These are phyloP conservation scores for Sthenelais limicola DNA, from an alignment of 2,888 invertebrate species.

Conservation along the genomic window DNA sequence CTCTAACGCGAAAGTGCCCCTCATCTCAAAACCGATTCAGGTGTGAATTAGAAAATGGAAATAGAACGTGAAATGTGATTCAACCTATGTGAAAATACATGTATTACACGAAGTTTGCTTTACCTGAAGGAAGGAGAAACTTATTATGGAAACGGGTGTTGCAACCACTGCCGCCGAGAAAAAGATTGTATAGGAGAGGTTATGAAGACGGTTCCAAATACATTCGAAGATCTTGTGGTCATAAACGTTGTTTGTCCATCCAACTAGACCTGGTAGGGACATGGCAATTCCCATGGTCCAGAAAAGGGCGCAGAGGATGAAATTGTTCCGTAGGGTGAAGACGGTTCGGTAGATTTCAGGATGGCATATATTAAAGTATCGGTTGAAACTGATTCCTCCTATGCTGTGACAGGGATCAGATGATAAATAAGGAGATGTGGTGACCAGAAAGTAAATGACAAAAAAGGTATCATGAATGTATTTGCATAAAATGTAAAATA, in stretches of 20 bases:
- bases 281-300: constrained; percentile 54
- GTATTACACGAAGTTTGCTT: too few species aligned
- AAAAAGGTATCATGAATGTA: too few species aligned
- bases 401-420: constrained; percentile 47
- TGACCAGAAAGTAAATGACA: too few species aligned
- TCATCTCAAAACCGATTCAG: too few species aligned
- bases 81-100: too few species aligned
- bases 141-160: constrained; percentile 53
- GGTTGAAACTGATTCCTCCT: constrained; percentile 50
- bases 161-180: constrained; percentile 56
- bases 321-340: constrained; percentile 52
- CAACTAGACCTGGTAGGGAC: constrained; percentile 53
- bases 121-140: constrained; percentile 52
- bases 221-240: constrained; percentile 57
- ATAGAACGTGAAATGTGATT: too few species aligned
- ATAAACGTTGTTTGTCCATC: constrained; percentile 56
- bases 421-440: too few species aligned
- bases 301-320: constrained; percentile 51
- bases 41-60: too few species aligned
- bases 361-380: constrained; percentile 48
- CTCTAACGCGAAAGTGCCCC: too few species aligned
- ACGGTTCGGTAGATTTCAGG: constrained; percentile 50
- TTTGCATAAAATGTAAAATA: too few species aligned
- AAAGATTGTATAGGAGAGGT: constrained; percentile 55
- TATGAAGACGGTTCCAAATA: constrained; percentile 60